Evolutionary conservation across 1,140 invertebrate species (phyloP).

Genomic region (Nylanderia fulva): DNA sequence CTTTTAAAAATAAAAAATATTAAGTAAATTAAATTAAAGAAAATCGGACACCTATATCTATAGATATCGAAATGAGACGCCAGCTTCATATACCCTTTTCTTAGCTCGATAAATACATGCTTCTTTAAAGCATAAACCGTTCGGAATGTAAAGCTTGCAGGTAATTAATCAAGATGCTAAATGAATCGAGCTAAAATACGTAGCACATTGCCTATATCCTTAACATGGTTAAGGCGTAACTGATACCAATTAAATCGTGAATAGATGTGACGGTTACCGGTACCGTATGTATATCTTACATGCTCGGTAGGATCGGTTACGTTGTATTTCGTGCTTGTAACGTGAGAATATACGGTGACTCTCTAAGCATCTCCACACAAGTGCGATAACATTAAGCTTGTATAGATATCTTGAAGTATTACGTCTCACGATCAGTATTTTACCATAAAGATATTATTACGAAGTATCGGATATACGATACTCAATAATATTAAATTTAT

Average conservation of each 20-base stretch:
- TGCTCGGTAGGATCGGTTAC: conserved; percentile 50
- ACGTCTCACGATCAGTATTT: conserved; percentile 10
- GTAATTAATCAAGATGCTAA: conserved; percentile 37
- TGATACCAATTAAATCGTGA: conserved; percentile 76
- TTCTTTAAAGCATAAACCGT: neutral
- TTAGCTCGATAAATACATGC: neutral
- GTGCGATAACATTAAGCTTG: conserved; percentile 45
- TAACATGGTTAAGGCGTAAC: conserved; percentile 76
- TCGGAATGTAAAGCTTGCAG: neutral
- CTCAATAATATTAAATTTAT: neutral
- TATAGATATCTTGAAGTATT: neutral
- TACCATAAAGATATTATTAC: conserved; percentile 9
- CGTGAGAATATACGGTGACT: conserved; percentile 61
- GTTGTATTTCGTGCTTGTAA: conserved; percentile 69
- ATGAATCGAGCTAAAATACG: conserved; percentile 44
- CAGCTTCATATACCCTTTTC: no score
- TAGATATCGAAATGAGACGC: no score
- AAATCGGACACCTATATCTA: no score
- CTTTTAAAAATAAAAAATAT: no score
- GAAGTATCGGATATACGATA: neutral
- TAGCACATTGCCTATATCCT: conserved; percentile 50
- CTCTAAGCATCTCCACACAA: conserved; percentile 62
- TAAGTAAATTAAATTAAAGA: no score
- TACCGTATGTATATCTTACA: conserved; percentile 64
- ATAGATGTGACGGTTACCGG: conserved; percentile 40